A percentile compares a stretch with the other conserved stretches of the same genome.
Conservation (phyloP, 2,797 vertebrate genomes). For the Hippoglossus hippoglossus region DNA sequence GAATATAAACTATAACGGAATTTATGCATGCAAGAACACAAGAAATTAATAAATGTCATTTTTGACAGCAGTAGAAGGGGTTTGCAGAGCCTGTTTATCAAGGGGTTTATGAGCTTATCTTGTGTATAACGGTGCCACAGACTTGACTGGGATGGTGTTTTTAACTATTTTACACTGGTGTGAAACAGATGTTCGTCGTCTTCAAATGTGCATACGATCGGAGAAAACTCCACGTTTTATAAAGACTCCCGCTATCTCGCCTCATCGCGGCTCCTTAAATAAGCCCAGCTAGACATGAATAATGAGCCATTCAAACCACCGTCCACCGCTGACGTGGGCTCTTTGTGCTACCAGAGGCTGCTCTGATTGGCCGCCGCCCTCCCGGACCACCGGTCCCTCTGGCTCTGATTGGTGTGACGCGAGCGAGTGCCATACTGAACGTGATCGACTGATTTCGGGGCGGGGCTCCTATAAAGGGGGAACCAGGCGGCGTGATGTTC, state of each 20-base stretch:
- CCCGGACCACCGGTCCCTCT: slow-evolving; percentile 83
- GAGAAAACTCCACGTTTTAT: slow-evolving; percentile 3
- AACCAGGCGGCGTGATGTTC: slow-evolving; percentile 25
- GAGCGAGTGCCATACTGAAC: slow-evolving; percentile 78
- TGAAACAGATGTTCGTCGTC: too few species aligned
- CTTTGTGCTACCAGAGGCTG: slow-evolving; percentile 61
- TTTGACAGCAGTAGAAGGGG: too few species aligned
- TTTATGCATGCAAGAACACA: too few species aligned
- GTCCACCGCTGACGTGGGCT: slow-evolving; percentile 67
- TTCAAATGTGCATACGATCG: too few species aligned
- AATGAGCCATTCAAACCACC: slow-evolving; percentile 62
- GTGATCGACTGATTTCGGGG: slow-evolving; percentile 90
- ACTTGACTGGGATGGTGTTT: too few species aligned
- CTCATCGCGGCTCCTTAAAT: slow-evolving; percentile 76
- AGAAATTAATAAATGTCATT: too few species aligned
- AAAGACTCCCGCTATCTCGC: slow-evolving; percentile 38
- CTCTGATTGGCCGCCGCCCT: slow-evolving; percentile 75
- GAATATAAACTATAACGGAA: too few species aligned
- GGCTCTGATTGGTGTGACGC: slow-evolving; percentile 76
- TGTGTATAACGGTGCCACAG: too few species aligned
- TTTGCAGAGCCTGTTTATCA: too few species aligned
- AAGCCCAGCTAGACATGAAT: slow-evolving; percentile 67
- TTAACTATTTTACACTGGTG: too few species aligned
- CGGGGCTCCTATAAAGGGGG: slow-evolving; percentile 81
- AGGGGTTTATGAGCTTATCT: too few species aligned